These are phyloP conservation scores for Enteromius fasciolatus DNA, from an alignment of 2,797 vertebrate species.

Conservation along the genomic window DNA sequence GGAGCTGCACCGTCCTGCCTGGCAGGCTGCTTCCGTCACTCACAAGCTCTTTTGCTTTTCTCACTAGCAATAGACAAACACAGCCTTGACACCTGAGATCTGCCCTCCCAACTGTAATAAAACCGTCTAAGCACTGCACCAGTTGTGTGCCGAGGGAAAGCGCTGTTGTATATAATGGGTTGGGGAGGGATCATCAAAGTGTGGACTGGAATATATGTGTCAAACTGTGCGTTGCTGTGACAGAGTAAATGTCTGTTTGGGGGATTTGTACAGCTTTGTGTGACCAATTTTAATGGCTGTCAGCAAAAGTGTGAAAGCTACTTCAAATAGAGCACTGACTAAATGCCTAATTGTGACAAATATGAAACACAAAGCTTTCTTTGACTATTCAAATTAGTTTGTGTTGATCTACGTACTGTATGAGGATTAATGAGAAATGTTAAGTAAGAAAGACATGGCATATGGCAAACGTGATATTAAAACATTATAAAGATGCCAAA, in stretches of 20 bases:
- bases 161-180: conserved; percentile 45
- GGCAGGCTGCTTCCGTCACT: conserved; percentile 69
- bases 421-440: not conserved
- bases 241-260: conserved; percentile 31
- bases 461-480: not conserved
- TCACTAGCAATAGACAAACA: conserved; percentile 68
- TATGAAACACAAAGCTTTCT: not conserved
- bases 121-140: conserved; percentile 61
- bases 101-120: conserved; percentile 60
- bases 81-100: conserved; percentile 57
- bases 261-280: conserved; percentile 37
- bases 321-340: not conserved
- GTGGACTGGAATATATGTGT: conserved; percentile 34
- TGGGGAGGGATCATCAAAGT: conserved; percentile 46
- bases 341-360: conserved; percentile 1
- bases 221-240: conserved; percentile 24
- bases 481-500: not conserved
- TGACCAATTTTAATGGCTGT: conserved; percentile 27
- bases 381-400: not conserved
- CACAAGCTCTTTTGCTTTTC: conserved; percentile 64
- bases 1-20: conserved; percentile 64
- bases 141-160: conserved; percentile 61
- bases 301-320: not conserved
- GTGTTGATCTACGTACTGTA: not conserved
- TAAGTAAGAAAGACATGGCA: not conserved